A percentile compares a stretch with the other conserved stretches of the same genome.
phyloP scores from a whole-genome alignment of 2,888 invertebrate genomes.

The Agrochola macilenta region DNA sequence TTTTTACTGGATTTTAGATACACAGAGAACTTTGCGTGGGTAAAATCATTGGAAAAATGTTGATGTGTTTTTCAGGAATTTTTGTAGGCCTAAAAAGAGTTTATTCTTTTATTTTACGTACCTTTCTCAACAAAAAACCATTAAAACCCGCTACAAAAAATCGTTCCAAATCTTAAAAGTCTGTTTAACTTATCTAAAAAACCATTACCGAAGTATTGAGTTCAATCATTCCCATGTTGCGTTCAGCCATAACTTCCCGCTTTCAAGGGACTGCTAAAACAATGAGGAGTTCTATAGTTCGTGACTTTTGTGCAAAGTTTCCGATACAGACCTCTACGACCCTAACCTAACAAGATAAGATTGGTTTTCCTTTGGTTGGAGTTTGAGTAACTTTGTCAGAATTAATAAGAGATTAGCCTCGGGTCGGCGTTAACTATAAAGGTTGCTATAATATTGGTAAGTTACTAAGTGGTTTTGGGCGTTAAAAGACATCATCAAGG shows the following conservation, averaged over 20 bases:
- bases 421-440: conserved; percentile 67
- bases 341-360: conserved; percentile 3
- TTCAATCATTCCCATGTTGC: conserved; percentile 67
- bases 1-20: background rate
- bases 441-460: conserved; percentile 71
- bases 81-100: background rate
- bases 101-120: background rate
- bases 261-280: conserved; percentile 70
- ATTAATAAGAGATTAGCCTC: conserved; percentile 72
- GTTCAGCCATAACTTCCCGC: conserved; percentile 65
- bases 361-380: conserved; percentile 16
- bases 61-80: background rate
- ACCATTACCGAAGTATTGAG: conserved; percentile 63
- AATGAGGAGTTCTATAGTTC: conserved; percentile 70
- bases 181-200: conserved; percentile 61
- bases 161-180: conserved; percentile 45
- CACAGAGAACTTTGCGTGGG: background rate
- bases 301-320: conserved; percentile 62
- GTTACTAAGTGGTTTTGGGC: conserved; percentile 70
- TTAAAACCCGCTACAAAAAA: conserved; percentile 3
- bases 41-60: background rate
- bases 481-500: conserved; percentile 69
- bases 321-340: background rate
- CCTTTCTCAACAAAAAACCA: background rate
- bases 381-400: conserved; percentile 52